phyloP scores from a whole-genome alignment of 2,113 vertebrate species.

The Silurus meridionalis region DNA sequence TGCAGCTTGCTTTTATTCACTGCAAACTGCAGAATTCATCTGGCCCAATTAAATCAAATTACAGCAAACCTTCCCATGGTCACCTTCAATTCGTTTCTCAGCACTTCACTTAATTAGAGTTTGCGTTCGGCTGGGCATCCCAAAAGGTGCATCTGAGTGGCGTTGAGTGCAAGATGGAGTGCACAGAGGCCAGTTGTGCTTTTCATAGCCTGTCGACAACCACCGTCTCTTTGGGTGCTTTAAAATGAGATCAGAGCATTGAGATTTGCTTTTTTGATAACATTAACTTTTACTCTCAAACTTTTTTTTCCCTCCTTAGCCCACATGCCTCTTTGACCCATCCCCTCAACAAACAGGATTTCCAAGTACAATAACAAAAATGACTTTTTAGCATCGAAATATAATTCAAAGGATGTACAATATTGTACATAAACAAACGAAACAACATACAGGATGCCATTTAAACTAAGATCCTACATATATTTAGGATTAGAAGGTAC shows the following conservation, averaged over 20 bases:
- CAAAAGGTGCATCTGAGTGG: conserved; percentile 50
- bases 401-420: conserved; percentile 58
- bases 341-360: conserved; percentile 27
- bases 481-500: background rate
- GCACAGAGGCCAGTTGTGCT: conserved; percentile 51
- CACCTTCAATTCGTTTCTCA: conserved; percentile 63
- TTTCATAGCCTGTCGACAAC: conserved; percentile 58
- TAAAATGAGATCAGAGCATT: conserved; percentile 74
- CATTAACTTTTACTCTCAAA: conserved; percentile 61
- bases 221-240: conserved; percentile 40
- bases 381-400: conserved; percentile 55
- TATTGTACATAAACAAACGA: conserved; percentile 40
- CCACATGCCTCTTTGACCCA: conserved; percentile 27
- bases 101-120: conserved; percentile 63
- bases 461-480: conserved; percentile 55
- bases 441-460: conserved; percentile 48
- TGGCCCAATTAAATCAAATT: conserved; percentile 61
- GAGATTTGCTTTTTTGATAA: conserved; percentile 69
- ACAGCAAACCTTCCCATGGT: conserved; percentile 61
- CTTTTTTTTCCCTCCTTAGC: background rate
- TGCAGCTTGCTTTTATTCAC: conserved; percentile 37
- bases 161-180: conserved; percentile 37
- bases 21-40: conserved; percentile 55
- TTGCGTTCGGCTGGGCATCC: conserved; percentile 57
- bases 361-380: conserved; percentile 53